Conservation (phyloP, 1,140 invertebrate genomes). For the Contarinia nasturtii region DNA sequence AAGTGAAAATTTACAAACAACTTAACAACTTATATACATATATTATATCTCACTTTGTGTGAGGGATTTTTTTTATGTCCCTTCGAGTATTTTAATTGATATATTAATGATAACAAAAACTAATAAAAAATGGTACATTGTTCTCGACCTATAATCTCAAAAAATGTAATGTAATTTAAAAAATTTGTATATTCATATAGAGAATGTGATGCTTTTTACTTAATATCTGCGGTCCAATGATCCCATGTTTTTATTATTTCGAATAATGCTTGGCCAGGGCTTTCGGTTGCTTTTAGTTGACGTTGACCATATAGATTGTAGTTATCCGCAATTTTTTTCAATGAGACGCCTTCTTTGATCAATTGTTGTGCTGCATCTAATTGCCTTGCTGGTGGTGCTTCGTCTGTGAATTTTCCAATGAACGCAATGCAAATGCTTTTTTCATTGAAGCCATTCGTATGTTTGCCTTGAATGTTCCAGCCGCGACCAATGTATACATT, state of each 20-base stretch:
- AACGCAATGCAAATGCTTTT: constrained; percentile 34
- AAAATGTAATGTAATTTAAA: too few relatives aligned
- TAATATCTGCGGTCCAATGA: constrained; percentile 15
- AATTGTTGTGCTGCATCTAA: constrained; percentile 18
- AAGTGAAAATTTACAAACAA: too few relatives aligned
- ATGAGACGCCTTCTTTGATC: constrained; percentile 28
- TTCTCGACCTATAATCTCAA: too few relatives aligned
- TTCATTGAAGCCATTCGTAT: constrained; percentile 34
- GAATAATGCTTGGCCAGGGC: constrained; percentile 36
- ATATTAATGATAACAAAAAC: too few relatives aligned
- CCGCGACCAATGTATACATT: constrained; percentile 31
- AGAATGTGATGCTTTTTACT: too few relatives aligned
- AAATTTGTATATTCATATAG: too few relatives aligned
- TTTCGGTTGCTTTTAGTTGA: constrained; percentile 30
- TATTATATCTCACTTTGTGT: too few relatives aligned
- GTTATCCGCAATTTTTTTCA: constrained; percentile 26
- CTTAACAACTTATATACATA: too few relatives aligned
- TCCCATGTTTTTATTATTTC: constrained; percentile 29
- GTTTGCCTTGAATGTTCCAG: constrained; percentile 31
- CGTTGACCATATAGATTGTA: constrained; percentile 35
- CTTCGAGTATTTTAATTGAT: too few relatives aligned
- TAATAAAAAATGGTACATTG: too few relatives aligned
- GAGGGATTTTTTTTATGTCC: too few relatives aligned
- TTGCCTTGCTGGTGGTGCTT: background rate
- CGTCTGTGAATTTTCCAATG: constrained; percentile 27